Evolutionary conservation across 2,113 vertebrate species (phyloP), one percentile per base, ranked within the genome.

Genomic region (Syngnathus scovelli): DNA sequence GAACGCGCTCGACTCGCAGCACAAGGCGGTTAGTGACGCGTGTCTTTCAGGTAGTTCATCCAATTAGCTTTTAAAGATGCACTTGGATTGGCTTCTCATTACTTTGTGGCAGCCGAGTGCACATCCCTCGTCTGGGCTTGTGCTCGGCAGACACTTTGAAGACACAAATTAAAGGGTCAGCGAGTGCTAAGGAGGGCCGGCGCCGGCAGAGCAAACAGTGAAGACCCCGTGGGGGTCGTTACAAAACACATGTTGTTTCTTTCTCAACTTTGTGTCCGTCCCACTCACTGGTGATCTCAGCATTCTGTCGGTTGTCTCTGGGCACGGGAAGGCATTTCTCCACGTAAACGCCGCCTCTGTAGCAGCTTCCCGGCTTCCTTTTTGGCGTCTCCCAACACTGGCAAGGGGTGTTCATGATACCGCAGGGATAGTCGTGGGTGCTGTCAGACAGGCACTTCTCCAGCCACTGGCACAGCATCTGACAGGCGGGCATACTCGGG

Each of bases 401-500:
- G 67, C 97, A 99, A 0, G 97, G 96, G 12, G 95, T 98, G 86
- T 96, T 95, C 97, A 99, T 99, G 88, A 98, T 98, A 77, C 97
- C 97, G 0, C 96, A 98, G 0, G 96, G 97, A 70, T 96, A 94
- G 0, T 92, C 92, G 65, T 95, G 94, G 87, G 92, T 97, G 84
- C 96, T 99, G 75, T 92, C 93, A 1, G 92, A 88, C 85, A 99
- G 89, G 71, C 96, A 99, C 3, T 93, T 90, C 0, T 97, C 94
- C 78, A 98, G 74, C 97, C 97, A 99, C 83, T 96, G 94, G 89
- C 97, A 99, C 54, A 99, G 88, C 95, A 96, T 97, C 90, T 98
- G 95, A 75, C 97, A 98, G 82, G 95, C 96, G 0, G 95, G 95
- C 82, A 94, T 94, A 72, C 97, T 98, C 1, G 97, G 96, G 87